These are phyloP conservation scores for Alethe castanea DNA, from an alignment of 2,113 vertebrate species.

Conservation along the genomic window DNA sequence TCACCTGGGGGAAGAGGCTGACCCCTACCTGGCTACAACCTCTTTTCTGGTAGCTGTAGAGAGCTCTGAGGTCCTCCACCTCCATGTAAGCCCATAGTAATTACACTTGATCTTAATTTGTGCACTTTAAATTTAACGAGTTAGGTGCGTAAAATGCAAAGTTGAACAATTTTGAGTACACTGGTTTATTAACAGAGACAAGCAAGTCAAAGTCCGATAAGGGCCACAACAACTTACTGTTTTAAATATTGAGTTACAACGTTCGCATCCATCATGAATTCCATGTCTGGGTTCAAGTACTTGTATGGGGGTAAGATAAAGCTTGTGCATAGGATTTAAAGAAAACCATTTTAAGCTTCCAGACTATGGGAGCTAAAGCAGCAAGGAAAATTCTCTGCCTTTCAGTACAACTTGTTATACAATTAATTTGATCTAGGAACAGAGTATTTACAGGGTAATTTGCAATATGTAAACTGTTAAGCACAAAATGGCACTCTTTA, in stretches of 20 bases:
- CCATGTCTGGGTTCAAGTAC: neutral
- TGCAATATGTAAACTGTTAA: slow-evolving; percentile 51
- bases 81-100: neutral
- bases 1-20: neutral
- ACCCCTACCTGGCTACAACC: neutral
- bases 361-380: neutral
- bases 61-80: neutral
- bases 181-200: neutral
- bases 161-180: neutral
- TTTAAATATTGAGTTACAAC: neutral
- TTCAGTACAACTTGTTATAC: slow-evolving; percentile 36
- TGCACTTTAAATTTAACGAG: neutral
- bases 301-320: neutral
- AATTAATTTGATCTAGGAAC: slow-evolving; percentile 53
- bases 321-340: neutral
- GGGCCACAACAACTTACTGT: neutral
- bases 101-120: neutral
- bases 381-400: neutral
- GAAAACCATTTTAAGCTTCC: neutral
- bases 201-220: neutral
- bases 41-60: neutral
- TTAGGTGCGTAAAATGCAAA: neutral
- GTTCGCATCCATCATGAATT: neutral
- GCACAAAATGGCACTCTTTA: slow-evolving; percentile 50
- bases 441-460: slow-evolving; percentile 50